Conservation (phyloP, 2,888 invertebrate species). For the Cheilosia impressa region DNA sequence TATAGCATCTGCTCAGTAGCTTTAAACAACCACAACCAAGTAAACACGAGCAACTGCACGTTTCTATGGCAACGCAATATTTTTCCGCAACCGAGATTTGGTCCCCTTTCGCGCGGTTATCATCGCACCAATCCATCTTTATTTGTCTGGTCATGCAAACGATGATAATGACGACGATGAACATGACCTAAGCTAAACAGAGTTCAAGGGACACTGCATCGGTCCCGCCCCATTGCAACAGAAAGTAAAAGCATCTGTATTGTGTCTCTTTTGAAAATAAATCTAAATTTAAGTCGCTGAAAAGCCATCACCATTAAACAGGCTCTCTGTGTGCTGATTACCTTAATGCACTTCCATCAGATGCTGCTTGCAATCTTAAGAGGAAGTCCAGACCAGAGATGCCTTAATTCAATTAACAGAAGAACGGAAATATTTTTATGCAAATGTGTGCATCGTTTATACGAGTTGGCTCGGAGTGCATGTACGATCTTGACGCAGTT, state of each 20-base stretch:
- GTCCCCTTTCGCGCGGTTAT: background rate
- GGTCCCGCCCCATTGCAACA: background rate
- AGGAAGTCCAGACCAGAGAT: constrained; percentile 26
- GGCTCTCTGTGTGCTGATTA: constrained; percentile 29
- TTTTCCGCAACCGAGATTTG: background rate
- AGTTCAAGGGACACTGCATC: background rate
- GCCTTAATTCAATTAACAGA: constrained; percentile 43
- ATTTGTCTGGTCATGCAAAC: background rate
- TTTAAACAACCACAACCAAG: too few relatives aligned
- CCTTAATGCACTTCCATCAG: constrained; percentile 47
- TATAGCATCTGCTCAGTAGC: too few relatives aligned
- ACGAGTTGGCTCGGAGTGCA: background rate
- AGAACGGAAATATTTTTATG: constrained; percentile 16
- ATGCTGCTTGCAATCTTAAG: constrained; percentile 23
- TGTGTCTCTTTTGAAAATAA: background rate
- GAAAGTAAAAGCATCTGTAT: background rate
- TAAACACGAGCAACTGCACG: too few relatives aligned
- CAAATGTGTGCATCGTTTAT: too few relatives aligned
- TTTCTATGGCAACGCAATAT: too few relatives aligned
- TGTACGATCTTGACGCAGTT: constrained; percentile 3
- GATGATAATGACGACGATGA: background rate
- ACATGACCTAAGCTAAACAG: constrained; percentile 30
- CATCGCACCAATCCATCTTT: background rate
- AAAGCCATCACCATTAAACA: background rate
- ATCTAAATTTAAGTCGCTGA: constrained; percentile 3